Evolutionary conservation across 1,140 invertebrate genomes (phyloP).

Genomic region (Drosophila orena): DNA sequence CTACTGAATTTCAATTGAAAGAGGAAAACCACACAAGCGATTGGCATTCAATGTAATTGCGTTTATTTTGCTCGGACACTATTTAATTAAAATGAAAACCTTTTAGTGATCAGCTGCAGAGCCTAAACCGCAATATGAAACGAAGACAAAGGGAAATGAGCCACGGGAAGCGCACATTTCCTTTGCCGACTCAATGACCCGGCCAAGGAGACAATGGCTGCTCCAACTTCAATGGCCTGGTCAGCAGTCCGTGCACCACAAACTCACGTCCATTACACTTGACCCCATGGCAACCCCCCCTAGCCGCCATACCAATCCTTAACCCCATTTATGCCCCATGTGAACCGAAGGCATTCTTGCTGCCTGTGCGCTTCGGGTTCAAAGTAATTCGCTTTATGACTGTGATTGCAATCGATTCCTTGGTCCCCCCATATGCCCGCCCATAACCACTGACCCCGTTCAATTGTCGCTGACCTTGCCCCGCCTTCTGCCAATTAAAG

Average conservation of each 20-base stretch:
- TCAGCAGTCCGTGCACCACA: conserved; percentile 41
- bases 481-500: conserved; percentile 40
- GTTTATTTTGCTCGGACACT: not conserved
- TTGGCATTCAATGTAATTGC: conserved; percentile 1
- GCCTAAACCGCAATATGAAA: conserved; percentile 13
- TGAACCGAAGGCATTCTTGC: conserved; percentile 14
- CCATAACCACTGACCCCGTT: conserved; percentile 46
- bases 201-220: conserved; percentile 32
- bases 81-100: conserved; percentile 35
- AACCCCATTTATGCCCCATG: not conserved
- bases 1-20: not conserved
- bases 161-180: conserved; percentile 32
- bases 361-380: conserved; percentile 30
- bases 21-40: not conserved
- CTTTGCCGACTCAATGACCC: conserved; percentile 34
- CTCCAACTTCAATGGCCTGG: conserved; percentile 24
- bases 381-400: conserved; percentile 46
- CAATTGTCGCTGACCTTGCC: conserved; percentile 36
- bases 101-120: conserved; percentile 10
- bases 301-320: not conserved
- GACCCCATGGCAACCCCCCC: conserved; percentile 8
- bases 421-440: conserved; percentile 27
- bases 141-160: conserved; percentile 21
- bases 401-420: conserved; percentile 57
- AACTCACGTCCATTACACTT: conserved; percentile 51